phyloP scores from a whole-genome alignment of 2,888 invertebrate genomes.

The Belgica antarctica region DNA sequence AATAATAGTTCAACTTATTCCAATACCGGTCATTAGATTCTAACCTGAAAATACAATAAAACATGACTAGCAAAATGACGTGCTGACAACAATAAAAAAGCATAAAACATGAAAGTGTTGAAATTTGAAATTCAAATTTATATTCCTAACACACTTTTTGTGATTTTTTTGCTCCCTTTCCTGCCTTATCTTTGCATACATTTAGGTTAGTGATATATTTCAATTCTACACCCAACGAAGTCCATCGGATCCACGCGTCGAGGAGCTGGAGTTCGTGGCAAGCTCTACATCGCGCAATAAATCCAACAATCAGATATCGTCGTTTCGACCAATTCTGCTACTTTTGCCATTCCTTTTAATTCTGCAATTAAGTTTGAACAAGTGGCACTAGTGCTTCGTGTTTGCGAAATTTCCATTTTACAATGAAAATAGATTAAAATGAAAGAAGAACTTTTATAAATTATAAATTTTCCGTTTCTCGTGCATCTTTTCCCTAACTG shows the following conservation, averaged over 20 bases:
- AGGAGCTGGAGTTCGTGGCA: conserved; percentile 55
- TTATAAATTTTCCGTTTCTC: conserved; percentile 11
- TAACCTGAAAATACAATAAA: no score
- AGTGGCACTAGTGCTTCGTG: conserved; percentile 33
- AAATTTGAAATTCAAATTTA: conserved; percentile 27
- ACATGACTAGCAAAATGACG: no score
- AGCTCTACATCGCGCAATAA: conserved; percentile 54
- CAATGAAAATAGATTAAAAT: not conserved
- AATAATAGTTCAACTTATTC: no score
- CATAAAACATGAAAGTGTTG: conserved; percentile 20
- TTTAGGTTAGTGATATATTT: conserved; percentile 68
- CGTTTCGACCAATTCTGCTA: conserved; percentile 40
- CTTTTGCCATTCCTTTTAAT: conserved; percentile 34
- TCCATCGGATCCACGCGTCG: conserved; percentile 52
- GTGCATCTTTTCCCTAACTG: no score
- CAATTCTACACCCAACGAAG: conserved; percentile 66
- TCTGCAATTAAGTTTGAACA: conserved; percentile 35
- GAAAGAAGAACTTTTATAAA: conserved; percentile 9
- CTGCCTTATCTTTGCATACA: not conserved
- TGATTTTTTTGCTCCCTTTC: not conserved
- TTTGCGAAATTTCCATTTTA: not conserved
- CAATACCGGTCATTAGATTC: no score
- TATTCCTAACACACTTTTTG: not conserved
- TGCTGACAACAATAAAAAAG: no score
- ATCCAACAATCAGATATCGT: conserved; percentile 42